phyloP scores from a whole-genome alignment of 2,888 invertebrate genomes.

The Amblyjoppa proteus region DNA sequence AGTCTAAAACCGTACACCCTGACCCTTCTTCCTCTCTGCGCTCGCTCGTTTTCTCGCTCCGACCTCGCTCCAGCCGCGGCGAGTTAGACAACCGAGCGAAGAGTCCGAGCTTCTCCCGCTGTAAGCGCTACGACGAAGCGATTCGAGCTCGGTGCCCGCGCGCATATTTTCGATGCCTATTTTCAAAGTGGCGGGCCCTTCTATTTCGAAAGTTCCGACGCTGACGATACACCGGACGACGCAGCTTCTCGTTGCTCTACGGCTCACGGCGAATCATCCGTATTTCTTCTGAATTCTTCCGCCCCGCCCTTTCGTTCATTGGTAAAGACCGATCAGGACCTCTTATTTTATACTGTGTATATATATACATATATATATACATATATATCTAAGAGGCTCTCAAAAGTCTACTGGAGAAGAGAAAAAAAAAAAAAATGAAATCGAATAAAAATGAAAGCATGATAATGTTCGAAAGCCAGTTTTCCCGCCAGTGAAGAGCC shows the following conservation, averaged over 20 bases:
- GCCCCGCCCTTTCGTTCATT: not conserved
- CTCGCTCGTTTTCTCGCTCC: slow-evolving; percentile 52
- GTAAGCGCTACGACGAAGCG: slow-evolving; percentile 12
- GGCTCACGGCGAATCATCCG: not conserved
- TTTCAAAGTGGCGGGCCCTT: slow-evolving; percentile 79
- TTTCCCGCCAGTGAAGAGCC: slow-evolving; percentile 81
- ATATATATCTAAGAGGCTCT: not conserved
- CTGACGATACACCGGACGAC: not conserved
- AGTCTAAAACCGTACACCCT: slow-evolving; percentile 84
- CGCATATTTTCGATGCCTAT: slow-evolving; percentile 79
- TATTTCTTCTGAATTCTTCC: not conserved
- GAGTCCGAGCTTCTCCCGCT: slow-evolving; percentile 52
- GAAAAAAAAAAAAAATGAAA: not conserved
- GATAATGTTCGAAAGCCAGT: slow-evolving; percentile 80
- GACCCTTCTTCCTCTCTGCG: slow-evolving; percentile 69
- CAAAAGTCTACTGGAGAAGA: not conserved
- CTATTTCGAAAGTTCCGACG: slow-evolving; percentile 77
- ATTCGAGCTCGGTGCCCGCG: slow-evolving; percentile 43
- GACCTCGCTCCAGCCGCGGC: slow-evolving; percentile 66
- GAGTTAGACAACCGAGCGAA: slow-evolving; percentile 53
- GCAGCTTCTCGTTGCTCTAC: not conserved
- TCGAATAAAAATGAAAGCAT: slow-evolving; percentile 10
- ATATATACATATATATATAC: not conserved
- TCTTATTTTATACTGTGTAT: not conserved
- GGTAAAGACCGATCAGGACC: not conserved